A percentile compares a stretch with the other conserved stretches of the same genome.
phyloP scores from a whole-genome alignment of 2,888 invertebrate genomes.

The Podotricha telesiphe region DNA sequence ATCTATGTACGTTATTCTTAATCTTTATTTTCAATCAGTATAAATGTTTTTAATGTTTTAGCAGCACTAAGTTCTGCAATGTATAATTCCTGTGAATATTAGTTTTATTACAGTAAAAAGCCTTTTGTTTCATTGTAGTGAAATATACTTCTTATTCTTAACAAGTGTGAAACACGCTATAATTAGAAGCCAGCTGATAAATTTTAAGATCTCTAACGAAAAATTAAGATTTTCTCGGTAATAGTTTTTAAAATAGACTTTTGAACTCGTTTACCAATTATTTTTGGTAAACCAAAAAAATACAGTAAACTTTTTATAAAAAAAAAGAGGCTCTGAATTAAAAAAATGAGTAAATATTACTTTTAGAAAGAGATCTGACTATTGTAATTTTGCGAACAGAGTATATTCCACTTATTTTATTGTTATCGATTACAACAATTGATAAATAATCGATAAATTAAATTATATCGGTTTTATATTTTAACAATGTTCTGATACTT shows the following conservation, averaged over 20 bases:
- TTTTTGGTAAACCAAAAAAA: not conserved
- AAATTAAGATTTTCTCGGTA: too few relatives aligned
- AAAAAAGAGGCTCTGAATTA: not conserved
- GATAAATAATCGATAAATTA: constrained; percentile 6
- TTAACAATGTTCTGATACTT: not conserved
- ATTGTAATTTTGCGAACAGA: not conserved
- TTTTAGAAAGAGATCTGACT: constrained; percentile 18
- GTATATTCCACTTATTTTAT: not conserved
- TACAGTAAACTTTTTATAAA: not conserved
- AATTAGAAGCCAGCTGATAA: not conserved
- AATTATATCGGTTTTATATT: constrained; percentile 18
- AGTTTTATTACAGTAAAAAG: too few relatives aligned
- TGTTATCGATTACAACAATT: too few relatives aligned
- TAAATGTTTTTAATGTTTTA: too few relatives aligned
- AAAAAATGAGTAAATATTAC: not conserved
- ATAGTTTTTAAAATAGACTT: too few relatives aligned
- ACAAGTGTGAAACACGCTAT: not conserved
- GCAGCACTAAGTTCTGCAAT: not conserved
- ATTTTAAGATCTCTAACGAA: too few relatives aligned
- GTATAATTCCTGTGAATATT: too few relatives aligned
- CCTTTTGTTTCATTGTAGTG: not conserved
- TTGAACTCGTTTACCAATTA: not conserved
- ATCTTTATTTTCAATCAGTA: too few relatives aligned
- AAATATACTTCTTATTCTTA: not conserved
- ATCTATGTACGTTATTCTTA: too few relatives aligned